Percentiles rank a stretch among this genome's conserved stretches.
Conservation (phyloP, 2,797 vertebrate genomes). For the Scleropages formosus region DNA sequence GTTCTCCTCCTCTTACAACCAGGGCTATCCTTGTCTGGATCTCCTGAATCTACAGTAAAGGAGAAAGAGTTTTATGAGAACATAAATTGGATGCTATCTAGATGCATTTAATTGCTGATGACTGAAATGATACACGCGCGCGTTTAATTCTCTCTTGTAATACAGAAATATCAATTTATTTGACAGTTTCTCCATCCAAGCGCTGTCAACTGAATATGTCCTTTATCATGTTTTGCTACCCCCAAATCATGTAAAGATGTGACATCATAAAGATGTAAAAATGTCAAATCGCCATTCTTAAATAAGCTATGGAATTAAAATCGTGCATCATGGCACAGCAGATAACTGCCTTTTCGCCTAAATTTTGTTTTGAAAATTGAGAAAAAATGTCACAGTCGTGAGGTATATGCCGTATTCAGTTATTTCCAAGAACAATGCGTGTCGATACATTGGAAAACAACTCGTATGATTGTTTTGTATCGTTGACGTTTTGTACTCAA, state of each 20-base stretch:
- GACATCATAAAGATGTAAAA: neutral
- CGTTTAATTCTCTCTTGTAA: neutral
- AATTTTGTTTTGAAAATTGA: too few species aligned
- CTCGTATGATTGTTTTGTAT: neutral
- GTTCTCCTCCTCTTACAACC: conserved; percentile 95
- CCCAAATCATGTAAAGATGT: conserved; percentile 13
- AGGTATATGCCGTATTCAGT: too few species aligned
- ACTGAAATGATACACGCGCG: conserved; percentile 2
- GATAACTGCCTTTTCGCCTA: neutral
- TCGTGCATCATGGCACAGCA: neutral
- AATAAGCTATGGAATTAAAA: neutral
- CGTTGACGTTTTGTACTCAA: conserved; percentile 4
- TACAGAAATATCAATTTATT: neutral
- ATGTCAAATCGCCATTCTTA: neutral
- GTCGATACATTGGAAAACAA: too few species aligned
- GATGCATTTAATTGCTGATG: neutral
- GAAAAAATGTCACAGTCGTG: too few species aligned
- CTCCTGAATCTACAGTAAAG: conserved; percentile 73
- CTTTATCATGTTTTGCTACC: conserved; percentile 4
- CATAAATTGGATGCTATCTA: conserved; percentile 24
- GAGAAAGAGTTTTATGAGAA: conserved; percentile 28
- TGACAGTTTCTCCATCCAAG: neutral
- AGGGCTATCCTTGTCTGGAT: conserved; percentile 93
- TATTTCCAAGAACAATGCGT: too few species aligned
- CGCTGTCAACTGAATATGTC: conserved; percentile 11